phyloP scores from a whole-genome alignment of 2,113 vertebrate species.

The Lophius piscatorius region DNA sequence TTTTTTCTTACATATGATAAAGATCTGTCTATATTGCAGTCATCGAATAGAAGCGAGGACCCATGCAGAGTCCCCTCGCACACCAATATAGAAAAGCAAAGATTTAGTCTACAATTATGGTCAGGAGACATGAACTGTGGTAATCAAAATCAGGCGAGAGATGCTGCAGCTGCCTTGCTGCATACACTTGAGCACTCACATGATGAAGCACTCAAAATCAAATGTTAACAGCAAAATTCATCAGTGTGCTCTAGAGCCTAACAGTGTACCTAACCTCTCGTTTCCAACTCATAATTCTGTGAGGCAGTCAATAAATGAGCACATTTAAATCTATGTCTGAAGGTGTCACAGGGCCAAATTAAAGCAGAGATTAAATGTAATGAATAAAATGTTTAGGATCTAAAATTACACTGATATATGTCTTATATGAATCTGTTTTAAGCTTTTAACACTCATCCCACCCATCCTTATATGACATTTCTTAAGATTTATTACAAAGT shows the following conservation, averaged over 20 bases:
- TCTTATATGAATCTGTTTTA: neutral
- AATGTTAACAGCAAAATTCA: constrained; percentile 18
- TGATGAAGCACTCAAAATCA: constrained; percentile 38
- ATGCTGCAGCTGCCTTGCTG: constrained; percentile 55
- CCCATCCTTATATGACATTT: neutral
- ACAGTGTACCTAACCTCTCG: constrained; percentile 13
- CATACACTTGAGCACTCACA: constrained; percentile 20
- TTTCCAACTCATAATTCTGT: neutral
- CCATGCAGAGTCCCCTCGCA: constrained; percentile 57
- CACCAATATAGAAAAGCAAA: constrained; percentile 64
- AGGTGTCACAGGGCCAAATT: neutral
- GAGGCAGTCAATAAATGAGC: neutral
- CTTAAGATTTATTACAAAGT: neutral
- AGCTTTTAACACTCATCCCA: neutral
- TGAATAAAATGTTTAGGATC: constrained; percentile 2
- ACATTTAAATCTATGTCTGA: neutral
- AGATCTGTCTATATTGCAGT: constrained; percentile 58
- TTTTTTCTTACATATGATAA: constrained; percentile 58
- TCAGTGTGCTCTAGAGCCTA: constrained; percentile 1
- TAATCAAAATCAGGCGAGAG: constrained; percentile 62
- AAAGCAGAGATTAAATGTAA: neutral
- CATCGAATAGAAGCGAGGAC: constrained; percentile 44
- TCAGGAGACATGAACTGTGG: constrained; percentile 62
- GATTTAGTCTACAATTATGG: constrained; percentile 57
- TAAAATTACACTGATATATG: neutral